A percentile compares a stretch with the other conserved stretches of the same genome.
Conservation (phyloP, 64 coral and sea anemone genomes). For the Pachyseris speciosa region DNA sequence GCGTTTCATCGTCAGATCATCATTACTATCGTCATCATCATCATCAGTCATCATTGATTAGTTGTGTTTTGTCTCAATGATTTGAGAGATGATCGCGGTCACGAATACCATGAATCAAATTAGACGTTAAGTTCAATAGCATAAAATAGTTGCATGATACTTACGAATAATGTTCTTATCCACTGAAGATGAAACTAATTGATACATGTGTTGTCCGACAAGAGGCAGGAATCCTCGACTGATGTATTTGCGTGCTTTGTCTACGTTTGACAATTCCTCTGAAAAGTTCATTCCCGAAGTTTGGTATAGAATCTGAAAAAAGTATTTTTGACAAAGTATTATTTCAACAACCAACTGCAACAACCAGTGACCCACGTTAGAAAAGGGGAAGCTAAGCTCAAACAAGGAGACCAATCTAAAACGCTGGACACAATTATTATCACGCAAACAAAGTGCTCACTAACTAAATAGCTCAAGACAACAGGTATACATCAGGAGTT, state of each 20-base stretch:
- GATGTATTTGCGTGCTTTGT: background rate
- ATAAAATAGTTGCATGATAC: background rate
- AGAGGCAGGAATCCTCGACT: slow-evolving; percentile 42
- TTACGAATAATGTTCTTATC: background rate
- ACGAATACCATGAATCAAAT: background rate
- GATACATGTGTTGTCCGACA: slow-evolving; percentile 26
- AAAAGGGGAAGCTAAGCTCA: too few relatives aligned
- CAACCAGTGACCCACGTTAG: too few relatives aligned
- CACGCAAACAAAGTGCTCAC: too few relatives aligned
- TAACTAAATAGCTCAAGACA: too few relatives aligned
- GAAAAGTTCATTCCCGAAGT: slow-evolving; percentile 28
- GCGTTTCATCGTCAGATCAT: too few relatives aligned
- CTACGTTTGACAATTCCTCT: slow-evolving; percentile 9
- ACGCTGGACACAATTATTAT: too few relatives aligned
- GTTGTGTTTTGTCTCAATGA: background rate
- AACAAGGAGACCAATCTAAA: too few relatives aligned
- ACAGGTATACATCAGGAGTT: too few relatives aligned
- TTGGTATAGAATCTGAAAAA: slow-evolving; percentile 17
- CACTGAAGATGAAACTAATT: background rate
- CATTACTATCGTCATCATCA: too few relatives aligned
- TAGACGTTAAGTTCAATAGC: background rate
- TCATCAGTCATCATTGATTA: too few relatives aligned
- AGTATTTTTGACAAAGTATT: too few relatives aligned
- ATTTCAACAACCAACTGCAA: too few relatives aligned
- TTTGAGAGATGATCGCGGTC: background rate